Evolutionary conservation across 2,888 invertebrate genomes (phyloP).

Genomic region (Caenorhabditis macrosperma): DNA sequence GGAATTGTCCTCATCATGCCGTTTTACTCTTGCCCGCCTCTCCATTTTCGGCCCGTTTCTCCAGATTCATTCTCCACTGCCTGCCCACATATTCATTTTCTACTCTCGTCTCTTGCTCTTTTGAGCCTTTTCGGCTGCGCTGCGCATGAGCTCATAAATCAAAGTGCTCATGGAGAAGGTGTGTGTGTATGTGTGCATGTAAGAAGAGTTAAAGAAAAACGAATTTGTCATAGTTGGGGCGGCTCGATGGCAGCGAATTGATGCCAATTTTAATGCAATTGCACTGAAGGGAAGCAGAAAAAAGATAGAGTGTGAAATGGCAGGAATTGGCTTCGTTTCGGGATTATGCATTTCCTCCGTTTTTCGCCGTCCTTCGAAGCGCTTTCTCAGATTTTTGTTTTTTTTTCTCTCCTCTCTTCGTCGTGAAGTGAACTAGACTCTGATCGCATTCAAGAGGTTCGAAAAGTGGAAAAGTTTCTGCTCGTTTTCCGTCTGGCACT

Average conservation of each 20-base stretch:
- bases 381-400: neutral
- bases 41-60: conserved; percentile 6
- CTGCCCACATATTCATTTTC: conserved; percentile 5
- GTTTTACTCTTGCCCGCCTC: conserved; percentile 9
- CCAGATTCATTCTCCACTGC: conserved; percentile 26
- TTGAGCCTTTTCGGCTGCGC: conserved; percentile 10
- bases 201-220: neutral
- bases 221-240: conserved; percentile 24
- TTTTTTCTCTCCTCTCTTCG: neutral
- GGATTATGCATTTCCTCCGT: conserved; percentile 10
- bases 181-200: too few species aligned
- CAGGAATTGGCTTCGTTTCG: conserved; percentile 37
- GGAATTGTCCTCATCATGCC: conserved; percentile 27
- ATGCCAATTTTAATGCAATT: conserved; percentile 23
- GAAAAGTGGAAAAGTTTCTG: neutral
- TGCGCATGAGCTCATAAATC: conserved; percentile 33
- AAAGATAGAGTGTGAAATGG: conserved; percentile 1
- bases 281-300: conserved; percentile 17
- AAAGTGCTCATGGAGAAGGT: conserved; percentile 27
- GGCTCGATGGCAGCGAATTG: neutral
- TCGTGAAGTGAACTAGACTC: too few species aligned
- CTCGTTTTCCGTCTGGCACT: too few species aligned
- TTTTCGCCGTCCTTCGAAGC: conserved; percentile 1
- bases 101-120: conserved; percentile 18
- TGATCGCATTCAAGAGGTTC: too few species aligned